phyloP scores from a whole-genome alignment of 2,113 vertebrate genomes.

The Pithys albifrons region DNA sequence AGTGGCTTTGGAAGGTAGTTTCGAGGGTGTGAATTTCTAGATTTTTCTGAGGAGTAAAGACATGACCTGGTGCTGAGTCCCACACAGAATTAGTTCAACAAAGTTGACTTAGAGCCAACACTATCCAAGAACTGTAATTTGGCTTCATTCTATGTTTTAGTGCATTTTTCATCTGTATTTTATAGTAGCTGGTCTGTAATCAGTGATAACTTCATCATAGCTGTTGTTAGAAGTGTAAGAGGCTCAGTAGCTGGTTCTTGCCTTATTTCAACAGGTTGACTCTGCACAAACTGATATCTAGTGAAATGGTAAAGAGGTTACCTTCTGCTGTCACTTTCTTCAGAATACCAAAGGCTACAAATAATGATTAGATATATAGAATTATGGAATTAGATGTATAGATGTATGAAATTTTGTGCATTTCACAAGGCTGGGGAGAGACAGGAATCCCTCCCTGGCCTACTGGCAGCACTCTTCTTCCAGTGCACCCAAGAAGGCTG shows the following conservation, averaged over 20 bases:
- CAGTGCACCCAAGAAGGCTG: not conserved
- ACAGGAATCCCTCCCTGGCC: not conserved
- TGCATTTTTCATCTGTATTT: not conserved
- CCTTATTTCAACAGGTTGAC: not conserved
- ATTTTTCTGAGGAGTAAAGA: not conserved
- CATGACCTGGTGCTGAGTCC: not conserved
- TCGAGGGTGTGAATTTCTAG: not conserved
- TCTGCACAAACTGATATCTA: not conserved
- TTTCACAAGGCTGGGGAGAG: not conserved
- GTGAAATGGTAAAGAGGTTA: not conserved
- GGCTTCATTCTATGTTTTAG: not conserved
- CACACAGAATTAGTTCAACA: not conserved
- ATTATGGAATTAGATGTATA: not conserved
- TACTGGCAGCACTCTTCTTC: not conserved
- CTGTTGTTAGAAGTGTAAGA: not conserved
- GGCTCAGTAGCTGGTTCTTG: not conserved
- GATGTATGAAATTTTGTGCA: not conserved
- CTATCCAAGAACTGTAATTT: not conserved
- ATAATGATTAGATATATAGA: not conserved
- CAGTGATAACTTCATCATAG: not conserved
- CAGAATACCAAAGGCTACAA: not conserved
- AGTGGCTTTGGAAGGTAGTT: not conserved
- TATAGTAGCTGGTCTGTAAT: not conserved
- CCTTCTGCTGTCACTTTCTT: not conserved
- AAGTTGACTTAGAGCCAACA: not conserved